Evolutionary conservation across 1,140 invertebrate species (phyloP).

Genomic region (Tetramorium simillimum): DNA sequence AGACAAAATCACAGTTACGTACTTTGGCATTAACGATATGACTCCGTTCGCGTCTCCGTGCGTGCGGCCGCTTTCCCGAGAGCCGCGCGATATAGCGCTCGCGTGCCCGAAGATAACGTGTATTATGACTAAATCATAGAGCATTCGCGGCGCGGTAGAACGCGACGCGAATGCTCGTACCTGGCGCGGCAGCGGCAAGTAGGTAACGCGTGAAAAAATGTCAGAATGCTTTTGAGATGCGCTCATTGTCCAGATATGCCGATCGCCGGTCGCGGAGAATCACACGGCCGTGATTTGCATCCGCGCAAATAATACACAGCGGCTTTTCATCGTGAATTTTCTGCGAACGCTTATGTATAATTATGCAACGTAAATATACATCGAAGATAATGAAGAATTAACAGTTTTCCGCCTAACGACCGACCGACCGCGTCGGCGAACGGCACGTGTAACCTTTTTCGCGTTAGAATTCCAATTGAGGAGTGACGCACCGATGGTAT

Average conservation of each 20-base stretch:
- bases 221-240: not conserved
- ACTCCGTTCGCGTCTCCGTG: not conserved
- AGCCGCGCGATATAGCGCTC: not conserved
- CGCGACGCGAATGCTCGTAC: not conserved
- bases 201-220: not conserved
- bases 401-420: not conserved
- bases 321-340: not conserved
- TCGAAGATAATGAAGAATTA: not conserved
- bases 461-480: not conserved
- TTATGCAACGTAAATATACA: too few relatives aligned
- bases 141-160: not conserved
- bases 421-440: not conserved
- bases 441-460: not conserved
- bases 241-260: not conserved
- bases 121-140: conserved; percentile 11
- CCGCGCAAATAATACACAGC: not conserved
- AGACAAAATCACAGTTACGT: not conserved
- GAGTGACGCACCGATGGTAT: conserved; percentile 4
- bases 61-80: not conserved
- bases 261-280: not conserved
- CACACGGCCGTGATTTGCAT: conserved; percentile 19
- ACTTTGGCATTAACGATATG: not conserved
- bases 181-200: not conserved
- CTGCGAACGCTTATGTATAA: too few relatives aligned
- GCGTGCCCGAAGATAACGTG: not conserved